Evolutionary conservation across 1,140 invertebrate species (phyloP).

Genomic region (Neodiprion lecontei): DNA sequence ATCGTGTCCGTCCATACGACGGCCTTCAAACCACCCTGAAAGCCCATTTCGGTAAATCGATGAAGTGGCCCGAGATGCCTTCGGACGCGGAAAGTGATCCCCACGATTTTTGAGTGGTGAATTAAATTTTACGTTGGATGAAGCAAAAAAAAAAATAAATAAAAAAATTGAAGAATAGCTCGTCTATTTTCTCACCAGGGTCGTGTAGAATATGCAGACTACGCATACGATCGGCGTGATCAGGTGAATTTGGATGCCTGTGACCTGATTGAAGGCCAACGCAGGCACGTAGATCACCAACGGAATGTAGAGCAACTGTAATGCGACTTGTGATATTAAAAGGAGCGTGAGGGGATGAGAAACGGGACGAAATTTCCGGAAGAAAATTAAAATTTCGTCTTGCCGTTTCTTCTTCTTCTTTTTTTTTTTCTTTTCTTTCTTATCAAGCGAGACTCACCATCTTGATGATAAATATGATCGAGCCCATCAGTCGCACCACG

Average conservation of each 20-base stretch:
- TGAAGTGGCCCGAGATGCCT: neutral
- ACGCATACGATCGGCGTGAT: slow-evolving; percentile 75
- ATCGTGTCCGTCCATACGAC: slow-evolving; percentile 89
- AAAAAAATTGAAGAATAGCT: neutral
- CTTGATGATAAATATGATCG: slow-evolving; percentile 70
- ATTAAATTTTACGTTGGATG: slow-evolving; percentile 5
- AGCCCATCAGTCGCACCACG: slow-evolving; percentile 69
- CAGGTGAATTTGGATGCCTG: slow-evolving; percentile 73
- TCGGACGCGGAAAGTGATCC: neutral
- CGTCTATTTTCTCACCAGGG: slow-evolving; percentile 67
- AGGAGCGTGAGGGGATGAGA: neutral
- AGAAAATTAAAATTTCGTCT: no score
- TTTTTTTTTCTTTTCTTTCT: no score
- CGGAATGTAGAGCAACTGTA: slow-evolving; percentile 79
- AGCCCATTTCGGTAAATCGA: slow-evolving; percentile 27
- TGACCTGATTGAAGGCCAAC: slow-evolving; percentile 87
- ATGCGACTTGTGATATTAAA: slow-evolving; percentile 21
- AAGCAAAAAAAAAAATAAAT: slow-evolving; percentile 2
- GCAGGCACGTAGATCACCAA: slow-evolving; percentile 91
- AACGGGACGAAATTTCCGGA: neutral
- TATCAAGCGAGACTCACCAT: slow-evolving; percentile 50
- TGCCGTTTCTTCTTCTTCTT: no score
- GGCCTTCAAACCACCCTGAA: slow-evolving; percentile 84
- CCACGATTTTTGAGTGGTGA: neutral
- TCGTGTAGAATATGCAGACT: slow-evolving; percentile 85